Evolutionary conservation across 2,797 vertebrate genomes (phyloP).

Genomic region (Sebastes miniatus): DNA sequence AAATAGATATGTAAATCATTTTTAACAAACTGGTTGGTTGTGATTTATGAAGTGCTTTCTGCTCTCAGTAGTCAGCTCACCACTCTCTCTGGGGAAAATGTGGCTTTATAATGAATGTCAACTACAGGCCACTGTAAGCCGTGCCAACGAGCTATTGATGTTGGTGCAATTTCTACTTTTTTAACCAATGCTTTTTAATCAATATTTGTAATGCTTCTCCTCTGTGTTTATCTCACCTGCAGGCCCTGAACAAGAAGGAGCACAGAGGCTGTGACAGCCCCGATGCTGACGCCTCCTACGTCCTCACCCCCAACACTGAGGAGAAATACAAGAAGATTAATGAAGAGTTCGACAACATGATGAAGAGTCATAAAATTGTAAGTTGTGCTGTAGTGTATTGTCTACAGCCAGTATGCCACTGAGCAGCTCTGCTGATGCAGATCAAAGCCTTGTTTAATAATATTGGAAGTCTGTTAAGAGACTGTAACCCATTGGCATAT

Average conservation of each 20-base stretch:
- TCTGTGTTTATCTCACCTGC: conserved; percentile 70
- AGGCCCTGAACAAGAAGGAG: conserved; percentile 99
- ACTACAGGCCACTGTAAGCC: neutral
- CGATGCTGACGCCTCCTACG: conserved; percentile 90
- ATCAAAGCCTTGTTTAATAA: neutral
- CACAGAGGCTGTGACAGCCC: conserved; percentile 97
- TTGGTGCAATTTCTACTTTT: conserved; percentile 79
- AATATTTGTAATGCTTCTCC: conserved; percentile 30
- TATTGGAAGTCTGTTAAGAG: neutral
- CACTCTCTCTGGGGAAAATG: neutral
- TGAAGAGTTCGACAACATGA: conserved; percentile 99
- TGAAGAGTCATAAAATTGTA: conserved; percentile 98
- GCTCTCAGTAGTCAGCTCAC: neutral
- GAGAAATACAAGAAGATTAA: conserved; percentile 99
- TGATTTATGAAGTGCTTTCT: neutral
- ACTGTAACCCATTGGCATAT: neutral
- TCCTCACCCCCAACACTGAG: conserved; percentile 94
- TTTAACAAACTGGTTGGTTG: neutral
- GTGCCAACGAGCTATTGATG: neutral
- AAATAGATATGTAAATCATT: neutral
- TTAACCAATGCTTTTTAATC: conserved; percentile 82
- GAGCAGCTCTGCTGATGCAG: neutral
- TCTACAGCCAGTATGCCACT: neutral
- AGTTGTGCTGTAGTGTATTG: neutral
- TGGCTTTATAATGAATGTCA: neutral